Conservation (phyloP, 2,113 vertebrate genomes). For the Mellivora capensis region DNA sequence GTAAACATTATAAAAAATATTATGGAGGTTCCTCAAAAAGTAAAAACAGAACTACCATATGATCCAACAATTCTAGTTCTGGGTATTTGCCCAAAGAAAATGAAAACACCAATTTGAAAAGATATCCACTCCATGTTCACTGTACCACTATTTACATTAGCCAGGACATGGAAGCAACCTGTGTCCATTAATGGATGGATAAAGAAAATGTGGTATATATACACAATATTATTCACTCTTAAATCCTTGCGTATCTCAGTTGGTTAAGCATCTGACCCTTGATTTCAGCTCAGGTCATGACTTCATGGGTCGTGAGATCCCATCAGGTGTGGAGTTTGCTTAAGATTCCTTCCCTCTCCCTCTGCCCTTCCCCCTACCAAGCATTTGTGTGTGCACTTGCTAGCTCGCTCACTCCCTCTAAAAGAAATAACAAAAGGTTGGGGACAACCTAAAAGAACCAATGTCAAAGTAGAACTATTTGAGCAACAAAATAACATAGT, state of each 20-base stretch:
- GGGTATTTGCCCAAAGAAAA: too few relatives aligned
- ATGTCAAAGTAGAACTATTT: neutral
- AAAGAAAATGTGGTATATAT: neutral
- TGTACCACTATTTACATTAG: too few relatives aligned
- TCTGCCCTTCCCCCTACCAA: neutral
- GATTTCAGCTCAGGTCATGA: neutral
- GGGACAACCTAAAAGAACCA: neutral
- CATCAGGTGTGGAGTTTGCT: neutral
- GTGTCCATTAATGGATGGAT: neutral
- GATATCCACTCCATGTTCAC: too few relatives aligned
- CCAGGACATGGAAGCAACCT: neutral
- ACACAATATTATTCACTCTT: neutral
- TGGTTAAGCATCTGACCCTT: neutral
- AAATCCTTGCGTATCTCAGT: neutral
- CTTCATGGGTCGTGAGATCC: neutral
- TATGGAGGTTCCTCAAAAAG: neutral
- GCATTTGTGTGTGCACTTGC: too few relatives aligned
- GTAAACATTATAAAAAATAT: neutral
- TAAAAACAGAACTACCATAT: neutral
- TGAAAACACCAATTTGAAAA: too few relatives aligned
- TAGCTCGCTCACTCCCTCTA: accelerated
- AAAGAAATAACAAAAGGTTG: neutral
- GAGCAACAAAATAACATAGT: neutral
- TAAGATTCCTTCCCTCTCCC: neutral
- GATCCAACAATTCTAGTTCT: too few relatives aligned